Evolutionary conservation across 1,140 invertebrate species (phyloP), one percentile per base, ranked within the genome.

Genomic region (Oreohelix idahoensis): DNA sequence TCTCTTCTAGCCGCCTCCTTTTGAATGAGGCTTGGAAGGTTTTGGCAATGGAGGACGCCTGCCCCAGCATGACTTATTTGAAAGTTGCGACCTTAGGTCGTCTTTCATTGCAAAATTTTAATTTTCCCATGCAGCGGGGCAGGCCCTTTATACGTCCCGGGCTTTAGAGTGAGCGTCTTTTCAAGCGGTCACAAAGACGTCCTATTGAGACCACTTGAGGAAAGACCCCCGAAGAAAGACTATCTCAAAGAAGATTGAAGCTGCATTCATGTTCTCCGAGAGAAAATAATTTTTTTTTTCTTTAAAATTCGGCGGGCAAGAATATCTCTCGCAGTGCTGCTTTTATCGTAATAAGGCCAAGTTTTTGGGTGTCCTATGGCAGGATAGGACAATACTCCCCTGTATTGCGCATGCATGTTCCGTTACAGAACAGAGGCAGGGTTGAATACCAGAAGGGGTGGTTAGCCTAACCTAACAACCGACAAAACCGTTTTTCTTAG

Each of bases 41-140:
- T 39, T 39, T 74, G 5, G 26, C 38, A 74, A 29, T 29, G 26
- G 38, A 42, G 26, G 36, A 74, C 36, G 42, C 36, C 32, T 49
- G 38, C 8, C 71, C 8, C 71, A 42, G 71, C 71, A 74, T 74
- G 71, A 74, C 71, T 74, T 74, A 74, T 74, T 74, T 74, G 38
- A 39, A 20, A 74, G 42, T 29, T 42, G 38, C 42, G 71, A 74
- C 71, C 71, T 49, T 1, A 26, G 71, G 71, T 74, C 71, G 71
- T 74, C 71, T 74, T 74, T 74, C 71, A 74, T 74, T 42, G 71
- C 71, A 74, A 74, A 74, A 74, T 74, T 74, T 74, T 74, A 74
- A 74, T 74, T 74, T 74, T 74, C 71, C 71, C 71, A 74, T 74
- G 71, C 71, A 74, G 71, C 32, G n/a, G 71, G 71, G 71, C 71